phyloP scores from a whole-genome alignment of 2,797 vertebrate genomes.

The Sebastes diaconus region DNA sequence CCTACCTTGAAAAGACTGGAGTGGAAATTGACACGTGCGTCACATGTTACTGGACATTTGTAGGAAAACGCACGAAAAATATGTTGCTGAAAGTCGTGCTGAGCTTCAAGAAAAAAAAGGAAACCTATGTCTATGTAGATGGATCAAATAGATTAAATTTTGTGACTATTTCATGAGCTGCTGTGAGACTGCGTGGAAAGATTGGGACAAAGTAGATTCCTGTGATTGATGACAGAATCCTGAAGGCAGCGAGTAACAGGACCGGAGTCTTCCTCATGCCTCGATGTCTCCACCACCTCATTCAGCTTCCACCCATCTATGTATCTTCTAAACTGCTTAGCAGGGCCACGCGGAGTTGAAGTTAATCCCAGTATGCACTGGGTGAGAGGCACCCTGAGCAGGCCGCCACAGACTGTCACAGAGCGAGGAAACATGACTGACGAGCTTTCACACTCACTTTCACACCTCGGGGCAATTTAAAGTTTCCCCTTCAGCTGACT shows the following conservation, averaged over 20 bases:
- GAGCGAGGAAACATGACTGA: slow-evolving; percentile 23
- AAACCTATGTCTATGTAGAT: fast-evolving
- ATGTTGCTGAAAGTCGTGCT: too few relatives aligned
- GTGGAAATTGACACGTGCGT: too few relatives aligned
- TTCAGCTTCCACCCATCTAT: neutral
- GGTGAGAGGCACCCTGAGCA: neutral
- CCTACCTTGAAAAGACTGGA: too few relatives aligned
- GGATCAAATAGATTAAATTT: too few relatives aligned
- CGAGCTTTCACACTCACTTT: slow-evolving; percentile 8
- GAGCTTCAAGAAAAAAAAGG: fast-evolving
- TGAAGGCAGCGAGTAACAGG: neutral
- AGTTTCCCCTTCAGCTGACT: slow-evolving; percentile 49
- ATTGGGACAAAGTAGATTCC: neutral
- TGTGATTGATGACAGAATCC: neutral
- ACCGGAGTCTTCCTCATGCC: neutral
- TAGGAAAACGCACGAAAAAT: too few relatives aligned
- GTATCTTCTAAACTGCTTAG: neutral
- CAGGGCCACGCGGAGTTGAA: neutral
- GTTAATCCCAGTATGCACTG: slow-evolving; percentile 15
- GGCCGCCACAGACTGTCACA: neutral
- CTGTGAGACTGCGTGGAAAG: neutral
- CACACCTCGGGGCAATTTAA: slow-evolving; percentile 37
- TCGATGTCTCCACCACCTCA: neutral
- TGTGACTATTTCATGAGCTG: too few relatives aligned
- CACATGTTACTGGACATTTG: too few relatives aligned